A percentile compares a stretch with the other conserved stretches of the same genome.
These are phyloP conservation scores for Pandemis corylana DNA, from an alignment of 2,888 invertebrate genomes.

Conservation along the genomic window DNA sequence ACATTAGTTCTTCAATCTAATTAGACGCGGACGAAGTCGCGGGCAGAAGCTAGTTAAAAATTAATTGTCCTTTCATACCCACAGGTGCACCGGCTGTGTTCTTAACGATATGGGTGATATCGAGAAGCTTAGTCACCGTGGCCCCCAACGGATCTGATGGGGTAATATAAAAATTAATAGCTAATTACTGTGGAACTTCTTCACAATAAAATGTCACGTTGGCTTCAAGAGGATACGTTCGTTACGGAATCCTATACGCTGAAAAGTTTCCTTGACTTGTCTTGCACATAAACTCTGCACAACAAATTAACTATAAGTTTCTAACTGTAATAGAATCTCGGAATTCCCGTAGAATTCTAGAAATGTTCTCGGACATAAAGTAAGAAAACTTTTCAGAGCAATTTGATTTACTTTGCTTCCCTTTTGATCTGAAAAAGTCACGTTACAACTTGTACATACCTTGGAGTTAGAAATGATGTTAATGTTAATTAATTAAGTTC, in stretches of 20 bases:
- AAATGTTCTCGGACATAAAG: background rate
- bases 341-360: background rate
- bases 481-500: background rate
- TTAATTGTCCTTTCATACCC: conserved; percentile 34
- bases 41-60: no score
- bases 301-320: background rate
- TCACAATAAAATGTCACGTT: no score
- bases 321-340: background rate
- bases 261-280: no score
- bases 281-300: background rate
- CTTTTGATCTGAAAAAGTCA: background rate
- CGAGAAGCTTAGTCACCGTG: conserved; percentile 71
- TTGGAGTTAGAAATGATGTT: background rate
- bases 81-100: conserved; percentile 79
- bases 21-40: no score
- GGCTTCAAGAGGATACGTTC: no score
- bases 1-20: no score
- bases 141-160: conserved; percentile 71
- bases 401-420: background rate
- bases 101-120: conserved; percentile 78
- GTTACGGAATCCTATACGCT: no score
- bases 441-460: background rate
- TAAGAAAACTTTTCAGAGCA: background rate
- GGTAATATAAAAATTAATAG: conserved; percentile 54
- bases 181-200: no score